Base-by-base conservation (phyloP, 2,888 invertebrate species). In the Pegoplata infirma region DNA sequence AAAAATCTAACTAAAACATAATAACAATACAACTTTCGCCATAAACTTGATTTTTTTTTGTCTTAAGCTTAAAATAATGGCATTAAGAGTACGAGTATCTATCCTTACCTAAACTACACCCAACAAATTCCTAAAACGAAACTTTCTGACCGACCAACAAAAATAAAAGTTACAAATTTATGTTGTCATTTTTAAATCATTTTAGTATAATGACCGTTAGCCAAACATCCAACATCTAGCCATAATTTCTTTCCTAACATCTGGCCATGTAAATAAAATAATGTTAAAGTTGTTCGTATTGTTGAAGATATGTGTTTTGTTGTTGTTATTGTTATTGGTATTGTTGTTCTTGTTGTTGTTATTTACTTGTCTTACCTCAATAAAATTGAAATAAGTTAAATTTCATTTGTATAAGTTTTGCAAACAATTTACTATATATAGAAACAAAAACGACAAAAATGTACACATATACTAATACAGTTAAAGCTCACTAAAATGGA, bases 381-480 rank as follows among this genome's bases (percentile, higher is more conserved):
- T 77, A 64, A 53, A 47, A 56, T 59, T 53, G 19, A 64, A 53
- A 55, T 68, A 73, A 78, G 58, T 69, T 59, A 56, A 55, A 73
- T 74, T 69, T 74, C 40, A 69, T 66, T 78, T 69, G 46, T 6
- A 59, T 56, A 53, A 61, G 64, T 63, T 81, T 74, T 63, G 56
- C 61, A 55, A 80, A 68, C 49, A 46, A 46, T 69, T 74, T 74
- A 55, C 67, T 51, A 59, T 14, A 36, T 36, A 2, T 12, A 12
- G n/a, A n/a, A n/a, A n/a, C n/a, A n/a, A n/a, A n/a, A n/a, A n/a
- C n/a, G n/a, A n/a, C n/a, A n/a, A n/a, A n/a, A n/a, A n/a, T n/a
- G n/a, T n/a, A n/a, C n/a, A n/a, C n/a, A n/a, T n/a, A n/a, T n/a
- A n/a, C n/a, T n/a, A n/a, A n/a, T n/a, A n/a, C n/a, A n/a, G n/a